phyloP scores from a whole-genome alignment of 2,888 invertebrate genomes.

The Abscondita cerata region DNA sequence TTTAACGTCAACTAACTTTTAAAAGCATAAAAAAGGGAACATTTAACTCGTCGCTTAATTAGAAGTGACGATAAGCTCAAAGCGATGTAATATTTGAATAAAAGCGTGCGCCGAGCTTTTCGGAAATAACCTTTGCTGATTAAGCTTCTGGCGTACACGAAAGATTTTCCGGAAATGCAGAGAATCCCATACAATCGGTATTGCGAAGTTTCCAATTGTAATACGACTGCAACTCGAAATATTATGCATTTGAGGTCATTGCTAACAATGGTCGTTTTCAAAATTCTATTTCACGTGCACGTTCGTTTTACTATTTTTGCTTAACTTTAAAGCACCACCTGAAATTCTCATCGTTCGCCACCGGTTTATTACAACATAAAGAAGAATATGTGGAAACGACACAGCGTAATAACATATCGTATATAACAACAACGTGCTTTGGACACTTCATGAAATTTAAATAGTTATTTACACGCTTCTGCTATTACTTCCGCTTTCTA shows the following conservation, averaged over 20 bases:
- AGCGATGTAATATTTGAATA: slow-evolving; percentile 21
- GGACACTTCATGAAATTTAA: slow-evolving; percentile 27
- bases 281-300: background rate
- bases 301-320: background rate
- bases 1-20: slow-evolving; percentile 11
- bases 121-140: slow-evolving; percentile 24
- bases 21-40: slow-evolving; percentile 16
- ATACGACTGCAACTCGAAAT: slow-evolving; percentile 5
- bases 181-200: background rate
- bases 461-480: slow-evolving; percentile 25
- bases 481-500: slow-evolving; percentile 25
- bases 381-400: slow-evolving; percentile 16
- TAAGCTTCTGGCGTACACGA: slow-evolving; percentile 13
- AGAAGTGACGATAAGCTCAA: slow-evolving; percentile 20
- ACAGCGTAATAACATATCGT: slow-evolving; percentile 16
- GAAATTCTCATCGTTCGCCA: slow-evolving; percentile 3
- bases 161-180: slow-evolving; percentile 8
- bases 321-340: slow-evolving; percentile 1
- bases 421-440: slow-evolving; percentile 21
- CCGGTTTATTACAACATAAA: slow-evolving; percentile 14
- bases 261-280: slow-evolving; percentile 2
- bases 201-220: slow-evolving; percentile 8
- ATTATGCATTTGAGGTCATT: background rate
- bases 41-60: slow-evolving; percentile 24
- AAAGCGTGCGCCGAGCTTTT: slow-evolving; percentile 20